Conservation (phyloP, 2,113 vertebrate genomes). For the Ciconia maguari region DNA sequence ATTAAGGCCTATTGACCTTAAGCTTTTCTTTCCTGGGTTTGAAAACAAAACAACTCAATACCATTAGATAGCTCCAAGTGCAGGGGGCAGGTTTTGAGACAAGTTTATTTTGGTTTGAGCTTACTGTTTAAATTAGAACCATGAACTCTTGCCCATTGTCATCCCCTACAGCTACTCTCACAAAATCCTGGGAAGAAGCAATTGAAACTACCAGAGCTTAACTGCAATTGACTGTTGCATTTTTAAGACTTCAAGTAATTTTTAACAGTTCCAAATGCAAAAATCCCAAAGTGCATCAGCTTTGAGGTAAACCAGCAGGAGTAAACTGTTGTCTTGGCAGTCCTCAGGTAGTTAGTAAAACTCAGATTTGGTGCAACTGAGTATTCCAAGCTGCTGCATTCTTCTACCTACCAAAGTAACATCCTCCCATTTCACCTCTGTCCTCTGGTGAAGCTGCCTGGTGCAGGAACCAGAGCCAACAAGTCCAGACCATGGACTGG, state of each 20-base stretch:
- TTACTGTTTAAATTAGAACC: background rate
- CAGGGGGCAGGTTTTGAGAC: background rate
- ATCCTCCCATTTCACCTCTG: background rate
- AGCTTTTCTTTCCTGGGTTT: background rate
- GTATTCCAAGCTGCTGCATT: background rate
- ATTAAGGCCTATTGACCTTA: background rate
- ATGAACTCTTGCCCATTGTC: background rate
- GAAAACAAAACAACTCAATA: background rate
- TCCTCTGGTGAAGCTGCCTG: background rate
- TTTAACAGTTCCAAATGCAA: background rate
- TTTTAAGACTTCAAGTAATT: background rate
- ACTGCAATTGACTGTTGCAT: background rate
- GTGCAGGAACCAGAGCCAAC: background rate
- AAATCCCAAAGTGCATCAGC: background rate
- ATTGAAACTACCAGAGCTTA: background rate
- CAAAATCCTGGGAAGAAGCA: background rate
- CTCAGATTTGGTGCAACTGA: background rate
- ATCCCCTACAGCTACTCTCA: background rate
- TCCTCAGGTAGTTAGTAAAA: background rate
- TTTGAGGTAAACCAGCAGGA: background rate
- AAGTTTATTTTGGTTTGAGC: conserved; percentile 1
- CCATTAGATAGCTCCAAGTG: background rate
- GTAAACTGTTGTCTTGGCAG: background rate
- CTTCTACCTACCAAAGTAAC: background rate
- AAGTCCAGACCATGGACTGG: background rate